These are phyloP conservation scores for Sitta europaea DNA, from an alignment of 2,113 vertebrate species.

Conservation along the genomic window DNA sequence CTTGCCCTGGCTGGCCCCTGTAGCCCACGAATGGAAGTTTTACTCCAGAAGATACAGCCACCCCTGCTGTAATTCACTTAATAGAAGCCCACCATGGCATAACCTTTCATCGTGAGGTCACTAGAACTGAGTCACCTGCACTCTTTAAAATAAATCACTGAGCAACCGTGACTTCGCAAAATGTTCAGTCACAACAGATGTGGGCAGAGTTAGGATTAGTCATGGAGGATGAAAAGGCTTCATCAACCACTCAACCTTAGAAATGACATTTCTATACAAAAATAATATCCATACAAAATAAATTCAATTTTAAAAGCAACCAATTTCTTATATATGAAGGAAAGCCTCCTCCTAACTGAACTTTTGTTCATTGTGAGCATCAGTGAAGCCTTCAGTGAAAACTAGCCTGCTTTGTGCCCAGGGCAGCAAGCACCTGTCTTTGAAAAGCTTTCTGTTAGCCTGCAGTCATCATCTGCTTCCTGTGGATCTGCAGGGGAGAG, in stretches of 20 bases:
- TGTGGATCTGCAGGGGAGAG: neutral
- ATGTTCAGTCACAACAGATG: conserved; percentile 27
- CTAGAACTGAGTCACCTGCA: neutral
- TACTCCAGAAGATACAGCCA: neutral
- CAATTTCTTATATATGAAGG: neutral
- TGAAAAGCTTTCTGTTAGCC: neutral
- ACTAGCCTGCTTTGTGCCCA: neutral
- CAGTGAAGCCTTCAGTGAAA: neutral
- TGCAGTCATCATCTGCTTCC: neutral
- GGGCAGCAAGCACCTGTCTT: neutral
- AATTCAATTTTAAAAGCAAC: neutral
- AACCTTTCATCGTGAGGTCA: neutral
- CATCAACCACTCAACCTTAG: neutral
- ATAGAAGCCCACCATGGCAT: neutral
- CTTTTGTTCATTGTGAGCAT: neutral
- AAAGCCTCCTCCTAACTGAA: neutral
- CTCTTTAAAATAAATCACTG: neutral
- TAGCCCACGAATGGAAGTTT: neutral
- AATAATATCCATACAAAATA: neutral
- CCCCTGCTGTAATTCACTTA: neutral
- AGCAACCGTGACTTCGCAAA: neutral
- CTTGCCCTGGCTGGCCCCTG: neutral
- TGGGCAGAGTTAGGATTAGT: conserved; percentile 41
- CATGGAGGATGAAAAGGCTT: neutral
- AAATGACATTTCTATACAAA: conserved; percentile 19